phyloP scores from a whole-genome alignment of 2,797 vertebrate genomes.

The Pristis pectinata region DNA sequence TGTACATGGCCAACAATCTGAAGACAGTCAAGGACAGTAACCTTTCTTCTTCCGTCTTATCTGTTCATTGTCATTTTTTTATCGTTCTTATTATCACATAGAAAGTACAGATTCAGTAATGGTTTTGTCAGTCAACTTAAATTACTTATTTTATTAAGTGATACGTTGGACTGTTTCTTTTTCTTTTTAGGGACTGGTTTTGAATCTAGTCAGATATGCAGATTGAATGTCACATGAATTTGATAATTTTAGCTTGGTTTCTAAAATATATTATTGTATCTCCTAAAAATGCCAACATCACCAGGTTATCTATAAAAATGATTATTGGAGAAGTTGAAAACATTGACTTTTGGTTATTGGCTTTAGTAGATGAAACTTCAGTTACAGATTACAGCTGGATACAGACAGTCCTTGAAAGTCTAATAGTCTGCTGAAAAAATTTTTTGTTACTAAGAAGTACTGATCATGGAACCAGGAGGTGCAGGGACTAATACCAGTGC shows the following conservation, averaged over 20 bases:
- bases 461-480: not conserved
- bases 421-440: not conserved
- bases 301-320: not conserved
- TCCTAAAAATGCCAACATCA: not conserved
- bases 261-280: not conserved
- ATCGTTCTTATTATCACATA: not conserved
- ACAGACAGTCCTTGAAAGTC: not conserved
- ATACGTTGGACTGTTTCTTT: not conserved
- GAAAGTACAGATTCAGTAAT: not conserved
- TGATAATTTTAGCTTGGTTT: not conserved
- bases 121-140: not conserved
- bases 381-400: not conserved
- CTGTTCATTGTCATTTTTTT: not conserved
- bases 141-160: not conserved
- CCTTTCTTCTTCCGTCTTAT: not conserved
- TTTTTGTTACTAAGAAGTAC: not conserved
- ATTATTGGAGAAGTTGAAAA: not conserved
- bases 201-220: not conserved
- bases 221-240: not conserved
- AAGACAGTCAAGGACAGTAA: not conserved
- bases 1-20: not conserved
- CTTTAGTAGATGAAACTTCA: not conserved
- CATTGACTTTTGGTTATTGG: not conserved
- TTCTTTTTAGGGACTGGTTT: not conserved
- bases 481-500: too few species aligned